These are phyloP conservation scores for Cyanistes caeruleus DNA, from an alignment of 2,113 vertebrate species.

Conservation along the genomic window DNA sequence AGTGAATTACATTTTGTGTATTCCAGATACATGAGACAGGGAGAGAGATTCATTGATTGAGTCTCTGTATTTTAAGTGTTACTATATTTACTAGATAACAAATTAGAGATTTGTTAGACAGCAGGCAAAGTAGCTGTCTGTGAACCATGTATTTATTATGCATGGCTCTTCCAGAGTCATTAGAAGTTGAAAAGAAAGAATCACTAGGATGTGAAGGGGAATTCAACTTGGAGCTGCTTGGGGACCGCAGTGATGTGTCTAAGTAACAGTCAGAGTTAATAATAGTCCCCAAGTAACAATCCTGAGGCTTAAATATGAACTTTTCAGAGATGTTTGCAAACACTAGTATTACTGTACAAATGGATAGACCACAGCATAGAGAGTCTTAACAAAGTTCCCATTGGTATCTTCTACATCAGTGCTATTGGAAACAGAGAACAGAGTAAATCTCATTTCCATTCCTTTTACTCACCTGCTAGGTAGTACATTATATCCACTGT, in stretches of 20 bases:
- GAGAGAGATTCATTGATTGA: slow-evolving; percentile 43
- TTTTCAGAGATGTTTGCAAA: not conserved
- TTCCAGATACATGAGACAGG: not conserved
- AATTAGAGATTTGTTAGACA: slow-evolving; percentile 67
- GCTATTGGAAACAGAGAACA: not conserved
- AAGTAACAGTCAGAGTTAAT: not conserved
- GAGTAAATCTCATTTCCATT: not conserved
- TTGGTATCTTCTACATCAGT: not conserved
- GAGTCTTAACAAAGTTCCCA: not conserved
- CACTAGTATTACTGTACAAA: not conserved
- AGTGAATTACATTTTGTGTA: not conserved
- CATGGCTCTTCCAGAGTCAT: slow-evolving; percentile 16
- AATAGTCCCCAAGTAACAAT: not conserved
- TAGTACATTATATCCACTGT: not conserved
- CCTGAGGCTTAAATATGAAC: not conserved
- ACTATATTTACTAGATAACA: slow-evolving; percentile 62
- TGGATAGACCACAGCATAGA: not conserved
- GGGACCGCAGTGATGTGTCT: not conserved
- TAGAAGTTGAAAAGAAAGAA: slow-evolving; percentile 28
- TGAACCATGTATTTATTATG: slow-evolving; percentile 57
- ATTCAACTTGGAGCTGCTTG: not conserved
- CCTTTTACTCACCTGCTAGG: not conserved
- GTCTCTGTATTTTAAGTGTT: slow-evolving; percentile 67
- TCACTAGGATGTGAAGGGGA: not conserved
- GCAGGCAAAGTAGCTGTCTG: slow-evolving; percentile 51